Evolutionary conservation across 2,888 invertebrate genomes (phyloP).

Genomic region (Scotopteryx bipunctaria): DNA sequence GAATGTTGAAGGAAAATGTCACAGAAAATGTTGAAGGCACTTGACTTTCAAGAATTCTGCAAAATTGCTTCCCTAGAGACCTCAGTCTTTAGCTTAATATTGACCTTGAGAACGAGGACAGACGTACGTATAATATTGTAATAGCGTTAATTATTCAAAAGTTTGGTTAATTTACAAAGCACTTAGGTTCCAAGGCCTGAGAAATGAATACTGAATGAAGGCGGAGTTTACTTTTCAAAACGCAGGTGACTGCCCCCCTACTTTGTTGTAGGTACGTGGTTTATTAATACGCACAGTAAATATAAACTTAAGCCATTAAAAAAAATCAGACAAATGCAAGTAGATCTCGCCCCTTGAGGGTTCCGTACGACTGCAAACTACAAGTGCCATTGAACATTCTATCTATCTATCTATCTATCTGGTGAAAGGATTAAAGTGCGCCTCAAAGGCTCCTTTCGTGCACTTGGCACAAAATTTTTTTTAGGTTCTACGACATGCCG

Average conservation of each 20-base stretch:
- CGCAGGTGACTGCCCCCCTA: neutral
- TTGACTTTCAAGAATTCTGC: constrained; percentile 5
- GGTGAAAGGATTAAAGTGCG: too few species aligned
- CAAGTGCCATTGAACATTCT: too few species aligned
- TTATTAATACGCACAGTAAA: too few species aligned
- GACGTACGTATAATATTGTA: constrained; percentile 3
- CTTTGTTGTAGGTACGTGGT: too few species aligned
- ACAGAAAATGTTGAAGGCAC: neutral
- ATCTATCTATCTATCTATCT: too few species aligned
- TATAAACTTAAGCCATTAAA: neutral
- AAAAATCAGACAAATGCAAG: too few species aligned
- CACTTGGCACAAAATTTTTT: too few species aligned
- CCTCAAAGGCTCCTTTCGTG: too few species aligned
- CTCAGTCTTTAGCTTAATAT: constrained; percentile 1
- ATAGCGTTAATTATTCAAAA: constrained; percentile 13
- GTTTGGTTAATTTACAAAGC: constrained; percentile 3
- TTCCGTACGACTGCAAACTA: too few species aligned
- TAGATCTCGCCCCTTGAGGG: neutral
- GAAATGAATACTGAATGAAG: constrained; percentile 14
- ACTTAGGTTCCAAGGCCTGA: constrained; percentile 14
- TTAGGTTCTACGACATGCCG: too few species aligned
- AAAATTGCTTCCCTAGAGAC: constrained; percentile 11
- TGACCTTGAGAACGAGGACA: constrained; percentile 10
- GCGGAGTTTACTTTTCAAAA: neutral
- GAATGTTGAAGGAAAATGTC: too few species aligned